phyloP scores from a whole-genome alignment of 92 coral and sea anemone species.

The Zoanthus gigantus region DNA sequence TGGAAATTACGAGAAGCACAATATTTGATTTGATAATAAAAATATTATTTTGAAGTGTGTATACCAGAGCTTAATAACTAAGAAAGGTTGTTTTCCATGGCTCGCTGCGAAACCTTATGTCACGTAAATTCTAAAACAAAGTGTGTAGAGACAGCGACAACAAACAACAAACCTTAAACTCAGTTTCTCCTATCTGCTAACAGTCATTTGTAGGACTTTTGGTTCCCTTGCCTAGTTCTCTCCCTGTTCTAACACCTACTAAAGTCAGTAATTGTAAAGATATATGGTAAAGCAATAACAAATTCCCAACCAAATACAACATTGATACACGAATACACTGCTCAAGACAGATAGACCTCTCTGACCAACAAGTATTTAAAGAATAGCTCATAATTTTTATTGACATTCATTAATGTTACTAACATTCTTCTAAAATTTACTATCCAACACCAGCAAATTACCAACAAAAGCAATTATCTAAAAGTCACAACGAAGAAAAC shows the following conservation, averaged over 20 bases:
- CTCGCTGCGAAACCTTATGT: too few relatives aligned
- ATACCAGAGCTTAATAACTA: too few relatives aligned
- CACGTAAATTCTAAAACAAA: too few relatives aligned
- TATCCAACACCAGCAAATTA: background rate
- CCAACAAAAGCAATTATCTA: background rate
- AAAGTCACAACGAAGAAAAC: background rate
- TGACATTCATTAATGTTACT: background rate
- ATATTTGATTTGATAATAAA: too few relatives aligned
- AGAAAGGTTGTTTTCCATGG: too few relatives aligned
- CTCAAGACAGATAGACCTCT: background rate
- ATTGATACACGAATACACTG: background rate
- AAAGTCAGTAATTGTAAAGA: background rate
- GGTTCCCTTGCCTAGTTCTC: background rate
- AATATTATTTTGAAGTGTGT: too few relatives aligned
- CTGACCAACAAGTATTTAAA: background rate
- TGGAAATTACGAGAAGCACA: too few relatives aligned
- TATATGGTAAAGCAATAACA: background rate
- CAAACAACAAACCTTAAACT: background rate
- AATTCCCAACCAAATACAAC: background rate
- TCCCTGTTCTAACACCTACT: slow-evolving; percentile 4
- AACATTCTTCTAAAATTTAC: background rate
- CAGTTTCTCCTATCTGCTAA: background rate
- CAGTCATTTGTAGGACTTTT: background rate
- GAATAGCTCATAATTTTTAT: background rate
- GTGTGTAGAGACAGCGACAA: too few relatives aligned